phyloP scores from a whole-genome alignment of 2,797 vertebrate genomes.

The Sparus aurata region DNA sequence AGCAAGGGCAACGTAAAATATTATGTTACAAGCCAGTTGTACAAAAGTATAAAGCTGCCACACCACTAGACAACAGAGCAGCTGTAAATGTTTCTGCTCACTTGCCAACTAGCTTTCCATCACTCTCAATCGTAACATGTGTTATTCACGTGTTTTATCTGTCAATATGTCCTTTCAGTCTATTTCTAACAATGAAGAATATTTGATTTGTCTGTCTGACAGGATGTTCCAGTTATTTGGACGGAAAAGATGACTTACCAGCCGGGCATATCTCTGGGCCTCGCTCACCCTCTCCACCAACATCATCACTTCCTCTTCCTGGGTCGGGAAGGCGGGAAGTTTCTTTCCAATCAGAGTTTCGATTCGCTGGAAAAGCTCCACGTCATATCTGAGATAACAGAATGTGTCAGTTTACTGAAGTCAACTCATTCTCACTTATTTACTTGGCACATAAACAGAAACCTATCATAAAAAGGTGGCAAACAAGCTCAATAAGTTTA shows the following conservation, averaged over 20 bases:
- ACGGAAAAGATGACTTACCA: constrained; percentile 83
- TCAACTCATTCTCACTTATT: background rate
- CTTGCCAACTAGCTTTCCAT: too few species aligned
- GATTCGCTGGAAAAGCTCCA: constrained; percentile 97
- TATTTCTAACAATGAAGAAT: background rate
- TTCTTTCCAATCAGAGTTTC: constrained; percentile 97
- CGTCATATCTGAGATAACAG: constrained; percentile 89
- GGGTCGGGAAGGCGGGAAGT: constrained; percentile 93
- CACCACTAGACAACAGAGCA: too few species aligned
- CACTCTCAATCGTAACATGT: too few species aligned
- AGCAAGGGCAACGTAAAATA: too few species aligned
- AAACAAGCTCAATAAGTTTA: background rate
- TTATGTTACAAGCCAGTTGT: too few species aligned
- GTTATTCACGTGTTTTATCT: too few species aligned
- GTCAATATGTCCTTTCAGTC: background rate
- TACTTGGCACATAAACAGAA: background rate
- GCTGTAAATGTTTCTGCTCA: too few species aligned
- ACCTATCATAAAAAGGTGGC: background rate
- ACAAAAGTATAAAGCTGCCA: too few species aligned
- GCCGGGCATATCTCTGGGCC: constrained; percentile 94
- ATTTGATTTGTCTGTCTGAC: background rate
- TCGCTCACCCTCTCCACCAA: constrained; percentile 95
- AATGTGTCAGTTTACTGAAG: background rate
- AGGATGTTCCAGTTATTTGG: background rate
- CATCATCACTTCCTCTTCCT: constrained; percentile 99